Evolutionary conservation across 2,797 vertebrate genomes (phyloP), one percentile per base, ranked within the genome.

Genomic region (Ambastaia sidthimunki): DNA sequence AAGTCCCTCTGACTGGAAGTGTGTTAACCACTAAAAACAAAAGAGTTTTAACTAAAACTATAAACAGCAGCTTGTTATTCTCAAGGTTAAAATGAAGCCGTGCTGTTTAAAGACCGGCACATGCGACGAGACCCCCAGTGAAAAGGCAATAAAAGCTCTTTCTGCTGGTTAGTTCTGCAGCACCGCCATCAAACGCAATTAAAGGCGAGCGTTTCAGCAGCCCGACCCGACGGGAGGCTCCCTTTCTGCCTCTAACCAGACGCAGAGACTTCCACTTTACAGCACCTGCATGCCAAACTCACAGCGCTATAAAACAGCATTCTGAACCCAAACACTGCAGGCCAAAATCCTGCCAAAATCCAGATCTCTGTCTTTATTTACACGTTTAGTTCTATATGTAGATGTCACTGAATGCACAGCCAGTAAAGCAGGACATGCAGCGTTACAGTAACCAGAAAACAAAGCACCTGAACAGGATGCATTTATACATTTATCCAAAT

Each of bases 231-330:
- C 76, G 62, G 78, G 73, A 73, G 73, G 60, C 75, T 67, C 68
- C 59, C 19, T 21, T 72, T 75, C 47, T 25, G 44, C 57, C 34
- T 68, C 60, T 76, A 82, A 71, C 76, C 54, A 81, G 76, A 84
- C 50, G 52, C 16, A 73, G 69, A 76, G 74, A 79, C 81, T 82
- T 78, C 71, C 68, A 70, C 80, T 83, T 82, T 84, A 83, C 82
- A 80, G 84, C 69, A 81, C 78, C 84, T 84, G 74, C 37, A 84
- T 80, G 84, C 82, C 84, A 84, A 84, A 83, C 81, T 81, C 76
- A 16, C 66, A 73, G 63, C 37, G 67, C 79, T 70, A 82, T 85
- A 85, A 84, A 86, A 85, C 83, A 83, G 80, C 71, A 80, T 25
- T 73, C 62, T 71, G 77, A 72, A 55, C 70, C 75, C 75, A 73